These are phyloP conservation scores for Drosophila colorata DNA, from an alignment of 2,888 invertebrate species.

Conservation along the genomic window DNA sequence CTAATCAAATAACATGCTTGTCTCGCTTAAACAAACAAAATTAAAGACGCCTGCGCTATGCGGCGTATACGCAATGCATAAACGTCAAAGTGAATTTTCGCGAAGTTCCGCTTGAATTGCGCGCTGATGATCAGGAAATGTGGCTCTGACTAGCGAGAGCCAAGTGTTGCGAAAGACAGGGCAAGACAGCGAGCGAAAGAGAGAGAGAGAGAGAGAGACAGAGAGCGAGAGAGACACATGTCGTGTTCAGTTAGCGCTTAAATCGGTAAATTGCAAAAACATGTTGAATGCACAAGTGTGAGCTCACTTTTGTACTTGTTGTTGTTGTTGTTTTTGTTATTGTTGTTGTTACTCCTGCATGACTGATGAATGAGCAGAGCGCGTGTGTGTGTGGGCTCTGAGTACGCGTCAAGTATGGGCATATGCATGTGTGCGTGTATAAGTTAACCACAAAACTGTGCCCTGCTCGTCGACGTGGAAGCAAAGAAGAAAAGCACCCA, in stretches of 20 bases:
- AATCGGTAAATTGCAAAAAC: constrained; percentile 81
- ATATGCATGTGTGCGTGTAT: constrained; percentile 6
- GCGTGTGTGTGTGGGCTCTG: constrained; percentile 39
- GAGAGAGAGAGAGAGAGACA: not conserved
- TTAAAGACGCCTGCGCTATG: constrained; percentile 22
- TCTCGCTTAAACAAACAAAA: constrained; percentile 47
- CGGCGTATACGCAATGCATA: constrained; percentile 68
- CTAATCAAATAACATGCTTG: constrained; percentile 60
- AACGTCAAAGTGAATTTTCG: constrained; percentile 72
- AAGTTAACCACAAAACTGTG: constrained; percentile 30
- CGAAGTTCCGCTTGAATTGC: constrained; percentile 74
- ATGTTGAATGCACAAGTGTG: constrained; percentile 64
- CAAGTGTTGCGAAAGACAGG: not conserved
- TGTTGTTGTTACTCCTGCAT: constrained; percentile 54
- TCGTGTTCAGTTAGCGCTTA: constrained; percentile 63
- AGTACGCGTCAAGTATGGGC: constrained; percentile 17
- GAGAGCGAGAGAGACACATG: constrained; percentile 28
- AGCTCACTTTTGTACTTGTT: constrained; percentile 17
- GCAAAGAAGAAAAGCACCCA: constrained; percentile 27
- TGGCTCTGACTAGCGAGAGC: not conserved
- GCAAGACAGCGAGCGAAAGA: not conserved
- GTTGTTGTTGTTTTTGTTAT: constrained; percentile 32
- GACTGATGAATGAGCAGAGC: constrained; percentile 71
- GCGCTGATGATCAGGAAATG: constrained; percentile 54
- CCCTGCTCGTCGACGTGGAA: constrained; percentile 28